phyloP scores from a whole-genome alignment of 2,113 vertebrate species.

The Phainopepla nitens region DNA sequence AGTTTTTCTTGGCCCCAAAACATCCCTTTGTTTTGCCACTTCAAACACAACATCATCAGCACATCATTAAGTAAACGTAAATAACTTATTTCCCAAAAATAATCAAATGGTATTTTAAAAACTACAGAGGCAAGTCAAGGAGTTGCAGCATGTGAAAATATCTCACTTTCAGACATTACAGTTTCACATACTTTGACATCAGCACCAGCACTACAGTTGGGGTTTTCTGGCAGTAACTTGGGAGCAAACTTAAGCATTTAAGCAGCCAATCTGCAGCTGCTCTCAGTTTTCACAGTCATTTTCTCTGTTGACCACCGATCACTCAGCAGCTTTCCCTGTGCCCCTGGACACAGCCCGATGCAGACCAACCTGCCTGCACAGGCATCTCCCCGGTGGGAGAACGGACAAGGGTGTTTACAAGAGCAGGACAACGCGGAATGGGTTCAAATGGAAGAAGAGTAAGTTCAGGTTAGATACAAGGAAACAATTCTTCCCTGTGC shows the following conservation, averaged over 20 bases:
- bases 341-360: too few relatives aligned
- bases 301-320: too few relatives aligned
- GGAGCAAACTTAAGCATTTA: background rate
- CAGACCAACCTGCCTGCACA: background rate
- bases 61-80: background rate
- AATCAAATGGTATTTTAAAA: background rate
- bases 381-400: background rate
- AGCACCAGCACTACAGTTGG: too few relatives aligned
- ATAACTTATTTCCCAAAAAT: background rate
- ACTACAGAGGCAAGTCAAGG: background rate
- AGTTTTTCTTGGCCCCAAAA: background rate
- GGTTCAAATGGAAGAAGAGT: background rate
- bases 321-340: rapidly evolving
- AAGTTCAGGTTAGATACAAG: background rate
- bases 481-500: background rate
- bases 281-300: rapidly evolving
- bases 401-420: background rate
- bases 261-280: background rate
- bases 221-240: background rate
- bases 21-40: background rate
- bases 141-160: background rate
- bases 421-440: background rate
- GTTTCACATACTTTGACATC: rapidly evolving
- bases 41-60: background rate
- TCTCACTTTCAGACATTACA: rapidly evolving